A percentile compares a stretch with the other conserved stretches of the same genome.
These are phyloP conservation scores for Peromyscus leucopus DNA, from an alignment of 2,113 vertebrate species.

Conservation along the genomic window DNA sequence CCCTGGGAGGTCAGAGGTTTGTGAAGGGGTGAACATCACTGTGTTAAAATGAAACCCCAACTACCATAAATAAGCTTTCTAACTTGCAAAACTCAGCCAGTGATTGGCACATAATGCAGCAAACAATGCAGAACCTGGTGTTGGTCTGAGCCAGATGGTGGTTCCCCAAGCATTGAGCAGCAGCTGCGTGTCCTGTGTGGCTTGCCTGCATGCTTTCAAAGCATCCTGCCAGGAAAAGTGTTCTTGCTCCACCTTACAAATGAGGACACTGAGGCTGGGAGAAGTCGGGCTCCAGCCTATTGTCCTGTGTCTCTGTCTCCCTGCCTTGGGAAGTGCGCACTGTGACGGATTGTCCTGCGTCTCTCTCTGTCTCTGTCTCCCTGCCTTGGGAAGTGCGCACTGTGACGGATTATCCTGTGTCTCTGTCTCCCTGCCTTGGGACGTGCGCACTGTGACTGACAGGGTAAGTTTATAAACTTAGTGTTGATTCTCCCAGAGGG, in stretches of 20 bases:
- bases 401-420: too few relatives aligned
- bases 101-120: background rate
- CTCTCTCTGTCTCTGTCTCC: too few relatives aligned
- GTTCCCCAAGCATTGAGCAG: background rate
- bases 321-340: too few relatives aligned
- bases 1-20: background rate
- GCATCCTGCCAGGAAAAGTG: background rate
- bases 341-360: too few relatives aligned
- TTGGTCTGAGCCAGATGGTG: background rate
- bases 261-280: background rate
- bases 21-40: background rate
- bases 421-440: background rate
- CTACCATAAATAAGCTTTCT: background rate
- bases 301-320: background rate
- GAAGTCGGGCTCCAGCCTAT: background rate
- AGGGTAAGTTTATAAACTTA: background rate
- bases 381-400: background rate
- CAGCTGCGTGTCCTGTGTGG: fast-evolving
- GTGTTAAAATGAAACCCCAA: background rate
- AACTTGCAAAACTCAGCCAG: background rate
- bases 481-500: fast-evolving
- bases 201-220: background rate
- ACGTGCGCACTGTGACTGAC: fast-evolving
- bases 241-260: background rate
- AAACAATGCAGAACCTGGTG: background rate